Percentiles rank a stretch among this genome's conserved stretches.
Conservation (phyloP, 35 echinoderm and acorn worm genomes). For the Ptychodera flava region DNA sequence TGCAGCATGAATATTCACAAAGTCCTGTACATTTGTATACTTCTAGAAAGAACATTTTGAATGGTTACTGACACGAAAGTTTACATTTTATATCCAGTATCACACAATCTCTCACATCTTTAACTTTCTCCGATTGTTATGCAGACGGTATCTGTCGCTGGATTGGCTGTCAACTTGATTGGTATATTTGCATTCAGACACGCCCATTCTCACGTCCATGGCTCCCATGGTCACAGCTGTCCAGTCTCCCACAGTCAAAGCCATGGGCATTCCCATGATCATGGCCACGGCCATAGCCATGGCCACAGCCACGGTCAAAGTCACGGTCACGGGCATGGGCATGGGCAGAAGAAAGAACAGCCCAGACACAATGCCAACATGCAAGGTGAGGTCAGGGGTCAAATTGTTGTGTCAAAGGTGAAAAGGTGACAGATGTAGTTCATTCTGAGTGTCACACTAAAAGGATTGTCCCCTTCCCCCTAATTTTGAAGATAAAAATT, state of each 20-base stretch:
- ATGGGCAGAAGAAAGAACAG: slow-evolving; percentile 1
- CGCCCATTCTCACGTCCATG: slow-evolving; percentile 32
- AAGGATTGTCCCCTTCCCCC: no score
- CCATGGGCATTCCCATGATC: slow-evolving; percentile 20
- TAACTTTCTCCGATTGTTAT: no score
- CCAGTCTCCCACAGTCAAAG: slow-evolving; percentile 3
- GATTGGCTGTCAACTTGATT: slow-evolving; percentile 80
- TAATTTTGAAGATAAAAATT: no score
- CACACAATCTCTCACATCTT: no score
- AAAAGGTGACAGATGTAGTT: no score
- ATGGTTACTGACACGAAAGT: no score
- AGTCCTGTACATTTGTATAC: no score
- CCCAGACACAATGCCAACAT: slow-evolving; percentile 7
- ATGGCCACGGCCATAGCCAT: slow-evolving; percentile 70
- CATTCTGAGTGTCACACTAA: no score
- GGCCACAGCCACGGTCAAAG: slow-evolving; percentile 34
- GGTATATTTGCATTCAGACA: slow-evolving; percentile 84
- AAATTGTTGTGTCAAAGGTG: not conserved
- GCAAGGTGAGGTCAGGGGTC: not conserved
- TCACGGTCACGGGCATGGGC: slow-evolving; percentile 48
- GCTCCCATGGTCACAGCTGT: slow-evolving; percentile 7
- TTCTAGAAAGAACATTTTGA: no score
- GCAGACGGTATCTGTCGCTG: slow-evolving; percentile 89
- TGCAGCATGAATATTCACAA: no score
- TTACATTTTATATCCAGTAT: no score